Evolutionary conservation across 2,113 vertebrate genomes (phyloP).

Genomic region (Aphyosemion australe): DNA sequence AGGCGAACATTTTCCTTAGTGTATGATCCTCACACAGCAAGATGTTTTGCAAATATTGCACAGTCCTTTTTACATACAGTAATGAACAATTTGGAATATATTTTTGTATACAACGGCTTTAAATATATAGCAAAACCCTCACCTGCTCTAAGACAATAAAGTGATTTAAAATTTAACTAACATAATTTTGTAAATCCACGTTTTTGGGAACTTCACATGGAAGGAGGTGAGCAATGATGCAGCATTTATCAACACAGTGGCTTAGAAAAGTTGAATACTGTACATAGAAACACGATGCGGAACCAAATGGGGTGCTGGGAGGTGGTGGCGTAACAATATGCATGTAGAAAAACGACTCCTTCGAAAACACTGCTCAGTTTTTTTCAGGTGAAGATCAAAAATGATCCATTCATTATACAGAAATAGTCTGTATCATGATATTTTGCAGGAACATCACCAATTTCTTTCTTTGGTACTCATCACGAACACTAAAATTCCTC

Average conservation of each 20-base stretch:
- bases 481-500: constrained; percentile 21
- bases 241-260: constrained; percentile 65
- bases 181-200: constrained; percentile 64
- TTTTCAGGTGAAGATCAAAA: constrained; percentile 44
- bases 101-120: constrained; percentile 66
- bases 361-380: constrained; percentile 62
- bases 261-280: constrained; percentile 74
- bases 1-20: constrained; percentile 83
- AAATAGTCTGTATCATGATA: not conserved
- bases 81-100: constrained; percentile 83
- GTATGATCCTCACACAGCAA: constrained; percentile 90
- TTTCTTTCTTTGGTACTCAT: constrained; percentile 5
- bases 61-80: constrained; percentile 85
- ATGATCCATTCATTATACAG: constrained; percentile 8
- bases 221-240: constrained; percentile 61
- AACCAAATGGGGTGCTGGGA: constrained; percentile 51
- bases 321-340: constrained; percentile 52
- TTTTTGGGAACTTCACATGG: constrained; percentile 81
- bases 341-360: constrained; percentile 64
- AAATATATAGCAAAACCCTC: constrained; percentile 61
- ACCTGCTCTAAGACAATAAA: constrained; percentile 76
- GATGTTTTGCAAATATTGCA: constrained; percentile 94
- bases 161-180: constrained; percentile 71
- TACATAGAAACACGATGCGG: constrained; percentile 64
- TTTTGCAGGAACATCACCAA: not conserved